phyloP scores from a whole-genome alignment of 2,113 vertebrate species.

The Aspidoscelis tigris region DNA sequence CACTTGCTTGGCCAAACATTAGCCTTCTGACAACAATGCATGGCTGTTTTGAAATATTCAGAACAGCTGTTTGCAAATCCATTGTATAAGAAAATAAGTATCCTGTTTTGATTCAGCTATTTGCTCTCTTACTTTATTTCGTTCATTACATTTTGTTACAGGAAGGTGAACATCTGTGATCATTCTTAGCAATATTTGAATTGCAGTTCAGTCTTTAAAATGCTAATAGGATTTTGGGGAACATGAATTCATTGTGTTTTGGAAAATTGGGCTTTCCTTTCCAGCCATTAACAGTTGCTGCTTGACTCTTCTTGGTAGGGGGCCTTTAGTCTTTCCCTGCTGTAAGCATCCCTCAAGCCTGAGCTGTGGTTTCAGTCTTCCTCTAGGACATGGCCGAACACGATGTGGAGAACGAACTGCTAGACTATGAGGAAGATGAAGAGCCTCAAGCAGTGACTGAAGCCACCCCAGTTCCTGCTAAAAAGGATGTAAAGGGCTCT shows the following conservation, averaged over 20 bases:
- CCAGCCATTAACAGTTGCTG: background rate
- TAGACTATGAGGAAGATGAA: slow-evolving; percentile 87
- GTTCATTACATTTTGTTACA: background rate
- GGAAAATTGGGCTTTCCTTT: background rate
- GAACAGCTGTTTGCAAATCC: no score
- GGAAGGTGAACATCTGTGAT: background rate
- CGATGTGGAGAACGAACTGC: slow-evolving; percentile 84
- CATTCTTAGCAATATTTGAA: no score
- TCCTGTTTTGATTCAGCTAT: background rate
- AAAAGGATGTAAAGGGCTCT: slow-evolving; percentile 85
- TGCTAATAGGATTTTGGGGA: background rate
- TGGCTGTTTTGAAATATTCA: no score
- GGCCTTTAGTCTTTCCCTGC: background rate
- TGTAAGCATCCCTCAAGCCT: background rate
- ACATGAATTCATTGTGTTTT: background rate
- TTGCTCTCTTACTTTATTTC: background rate
- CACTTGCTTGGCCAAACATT: no score
- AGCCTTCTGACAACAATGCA: no score
- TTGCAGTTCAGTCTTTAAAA: no score
- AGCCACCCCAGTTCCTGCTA: slow-evolving; percentile 65
- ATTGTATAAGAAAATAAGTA: background rate
- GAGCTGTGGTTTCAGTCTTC: background rate
- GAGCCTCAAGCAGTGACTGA: slow-evolving; percentile 74
- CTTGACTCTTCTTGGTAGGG: no score
- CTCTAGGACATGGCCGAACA: slow-evolving; percentile 80